A percentile compares a stretch with the other conserved stretches of the same genome.
Conservation (phyloP, 2,113 vertebrate genomes). For the Sceloporus tristichus region DNA sequence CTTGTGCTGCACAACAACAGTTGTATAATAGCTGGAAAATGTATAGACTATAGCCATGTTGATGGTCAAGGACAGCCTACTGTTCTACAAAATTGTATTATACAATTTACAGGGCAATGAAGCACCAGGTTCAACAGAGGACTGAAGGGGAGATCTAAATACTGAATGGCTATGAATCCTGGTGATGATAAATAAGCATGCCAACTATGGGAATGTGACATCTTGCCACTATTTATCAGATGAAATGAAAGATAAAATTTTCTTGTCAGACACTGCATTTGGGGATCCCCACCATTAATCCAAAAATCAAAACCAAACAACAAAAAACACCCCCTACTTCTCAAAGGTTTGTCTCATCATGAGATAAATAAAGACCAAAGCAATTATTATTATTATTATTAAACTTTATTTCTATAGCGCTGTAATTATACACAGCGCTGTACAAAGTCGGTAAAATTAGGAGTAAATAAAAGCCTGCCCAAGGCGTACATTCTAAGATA, state of each 20-base stretch:
- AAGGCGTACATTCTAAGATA: no score
- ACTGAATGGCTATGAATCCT: conserved; percentile 18
- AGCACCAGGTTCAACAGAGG: neutral
- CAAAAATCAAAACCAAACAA: neutral
- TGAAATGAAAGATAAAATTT: conserved; percentile 47
- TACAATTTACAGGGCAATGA: conserved; percentile 21
- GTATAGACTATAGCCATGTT: neutral
- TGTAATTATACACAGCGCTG: no score
- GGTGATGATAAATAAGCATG: conserved; percentile 57
- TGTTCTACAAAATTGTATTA: neutral
- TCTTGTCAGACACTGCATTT: neutral
- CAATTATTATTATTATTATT: no score
- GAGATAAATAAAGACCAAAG: conserved; percentile 2
- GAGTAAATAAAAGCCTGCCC: no score
- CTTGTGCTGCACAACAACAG: neutral
- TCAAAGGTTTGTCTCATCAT: conserved; percentile 6
- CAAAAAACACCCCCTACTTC: conserved; percentile 15
- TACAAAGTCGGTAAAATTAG: no score
- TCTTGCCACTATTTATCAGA: conserved; percentile 52
- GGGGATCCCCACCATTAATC: neutral
- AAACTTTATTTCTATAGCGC: no score
- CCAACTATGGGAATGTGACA: conserved; percentile 4
- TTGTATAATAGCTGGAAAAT: conserved; percentile 4
- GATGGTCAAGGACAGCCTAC: neutral
- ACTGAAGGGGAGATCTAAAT: conserved; percentile 54